Base-by-base conservation (phyloP, 2,888 invertebrate genomes). In the Sesia bembeciformis region DNA sequence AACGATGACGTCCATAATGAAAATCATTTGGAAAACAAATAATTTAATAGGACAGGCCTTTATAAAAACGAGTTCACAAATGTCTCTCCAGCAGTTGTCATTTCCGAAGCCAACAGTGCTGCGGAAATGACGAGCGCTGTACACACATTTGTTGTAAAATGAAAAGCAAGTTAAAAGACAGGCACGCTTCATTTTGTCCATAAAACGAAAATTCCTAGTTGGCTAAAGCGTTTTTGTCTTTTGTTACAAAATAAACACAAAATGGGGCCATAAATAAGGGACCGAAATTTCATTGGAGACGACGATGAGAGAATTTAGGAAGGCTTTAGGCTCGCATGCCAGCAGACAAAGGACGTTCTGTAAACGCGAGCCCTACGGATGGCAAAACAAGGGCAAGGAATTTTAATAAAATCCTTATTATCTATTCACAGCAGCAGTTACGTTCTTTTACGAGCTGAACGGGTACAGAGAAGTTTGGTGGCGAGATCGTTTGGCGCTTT, bases 401-500 rank as follows among this genome's bases (percentile, higher is more conserved):
- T 85, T 86, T 88, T 87, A 85, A 86, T 88, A 86, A 84, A 86
- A 86, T 78, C 80, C 84, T 83, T 84, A 85, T 86, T 86, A 85
- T 81, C 82, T 84, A 87, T 86, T 87, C 84, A 83, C 72, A 76
- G 75, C 76, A 77, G 76, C 78, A 80, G 81, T 85, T 78, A 79
- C 77, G 78, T 74, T 75, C 82, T 84, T 85, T 84, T 84, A 86
- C 80, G 84, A 84, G 78, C 71, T 68, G 71, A 76, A 77, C 67
- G 76, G 73, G 68, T 69, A 73, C 70, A 73, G 63, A 65, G 65
- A 79, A 81, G 71, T 78, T 80, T 57, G 68, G 72, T 74, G 70
- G 71, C 66, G 67, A 70, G 66, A 73, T 76, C 77, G 65, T 68
- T 71, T 71, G 71, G 63, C 63, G 63, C 64, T 60, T 67, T 64